Evolutionary conservation across 2,113 vertebrate genomes (phyloP), one percentile per base, ranked within the genome.

Genomic region (Tricholaema leucomelas): DNA sequence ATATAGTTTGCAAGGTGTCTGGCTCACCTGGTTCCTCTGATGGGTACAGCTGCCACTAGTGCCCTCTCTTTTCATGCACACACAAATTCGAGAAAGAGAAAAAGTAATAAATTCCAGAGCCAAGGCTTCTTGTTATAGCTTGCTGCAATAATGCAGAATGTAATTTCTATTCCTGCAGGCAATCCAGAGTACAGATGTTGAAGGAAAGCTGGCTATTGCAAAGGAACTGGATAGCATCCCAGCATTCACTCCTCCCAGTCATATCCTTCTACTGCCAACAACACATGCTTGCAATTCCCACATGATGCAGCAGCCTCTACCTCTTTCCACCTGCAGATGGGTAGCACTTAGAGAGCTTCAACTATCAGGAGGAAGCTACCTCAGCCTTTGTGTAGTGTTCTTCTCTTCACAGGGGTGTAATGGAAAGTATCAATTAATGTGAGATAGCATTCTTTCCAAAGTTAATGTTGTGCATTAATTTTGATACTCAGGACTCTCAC

Each of bases 131-230:
- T 55, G 35, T 44, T 30, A 18, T 14, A 60, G 73, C 44, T 90
- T 35, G n/a, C 58, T 64, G 24, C 40, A 60, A 36, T 17, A 78
- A 72, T 60, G 12, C 16, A 50, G 61, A 91, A 61, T 38, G 54
- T 2, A 3, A 28, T 40, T 92, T 74, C 82, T 72, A 73, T 58
- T 81, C 77, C 88, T 75, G 30, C 70, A 86, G 33, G 52, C 48
- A 92, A 58, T 63, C 56, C 67, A 35, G 10, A 90, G 55, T 48
- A 74, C 92, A 95, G 93, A 87, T 90, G 81, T 70, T 91, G 59
- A 91, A 94, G 80, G 71, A 66, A 80, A 70, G n/a, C 50, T 82
- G 81, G 54, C 86, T 90, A 38, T 15, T 70, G 70, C 77, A 61
- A 10, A 88, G 59, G 30, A 76, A 35, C 18, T 95, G 85, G 77